Evolutionary conservation across 2,113 vertebrate species (phyloP).

Genomic region (Sciurus niger): DNA sequence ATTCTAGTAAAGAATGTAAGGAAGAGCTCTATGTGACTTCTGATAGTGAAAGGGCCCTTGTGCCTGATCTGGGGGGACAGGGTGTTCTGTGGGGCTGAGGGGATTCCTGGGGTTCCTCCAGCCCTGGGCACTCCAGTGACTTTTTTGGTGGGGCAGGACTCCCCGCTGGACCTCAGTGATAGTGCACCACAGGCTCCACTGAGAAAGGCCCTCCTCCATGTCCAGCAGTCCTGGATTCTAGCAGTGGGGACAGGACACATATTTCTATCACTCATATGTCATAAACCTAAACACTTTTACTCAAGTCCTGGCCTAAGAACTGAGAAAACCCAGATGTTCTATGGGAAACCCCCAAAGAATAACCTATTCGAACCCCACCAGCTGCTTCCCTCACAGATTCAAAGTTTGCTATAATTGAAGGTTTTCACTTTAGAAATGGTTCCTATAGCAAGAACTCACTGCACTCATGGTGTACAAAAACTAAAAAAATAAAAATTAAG

Average conservation of each 20-base stretch:
- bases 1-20: background rate
- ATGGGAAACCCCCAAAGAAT: background rate
- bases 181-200: background rate
- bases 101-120: background rate
- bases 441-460: background rate
- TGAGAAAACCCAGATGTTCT: background rate
- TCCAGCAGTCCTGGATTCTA: background rate
- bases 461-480: background rate
- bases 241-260: background rate
- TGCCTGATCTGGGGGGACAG: background rate
- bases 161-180: background rate
- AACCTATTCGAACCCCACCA: background rate
- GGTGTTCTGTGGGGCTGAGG: fast-evolving
- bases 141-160: background rate
- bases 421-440: background rate
- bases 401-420: background rate
- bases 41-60: background rate
- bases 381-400: background rate
- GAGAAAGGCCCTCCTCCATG: background rate
- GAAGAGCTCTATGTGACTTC: background rate
- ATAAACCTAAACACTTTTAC: background rate
- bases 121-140: too few species aligned
- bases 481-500: background rate
- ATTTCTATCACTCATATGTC: fast-evolving
- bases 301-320: background rate